Conservation (phyloP, 2,113 vertebrate species). For the Muntiacus muntjak region DNA sequence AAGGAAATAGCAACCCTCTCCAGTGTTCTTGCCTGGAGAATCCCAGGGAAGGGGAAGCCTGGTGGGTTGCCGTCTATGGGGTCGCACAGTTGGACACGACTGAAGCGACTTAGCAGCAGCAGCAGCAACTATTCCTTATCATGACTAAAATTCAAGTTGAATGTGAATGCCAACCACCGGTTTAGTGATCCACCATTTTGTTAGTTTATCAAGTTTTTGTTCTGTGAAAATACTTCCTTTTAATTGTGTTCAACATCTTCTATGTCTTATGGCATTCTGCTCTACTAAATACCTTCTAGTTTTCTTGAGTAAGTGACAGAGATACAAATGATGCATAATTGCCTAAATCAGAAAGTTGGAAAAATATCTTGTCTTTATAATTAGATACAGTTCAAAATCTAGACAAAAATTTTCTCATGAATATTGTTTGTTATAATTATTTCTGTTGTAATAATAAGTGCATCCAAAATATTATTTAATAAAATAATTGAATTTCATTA, state of each 20-base stretch:
- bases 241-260: neutral
- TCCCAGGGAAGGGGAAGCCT: fast-evolving
- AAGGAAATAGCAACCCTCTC: neutral
- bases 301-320: neutral
- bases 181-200: neutral
- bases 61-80: neutral
- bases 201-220: neutral
- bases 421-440: neutral
- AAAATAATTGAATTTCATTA: neutral
- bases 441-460: neutral
- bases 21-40: neutral
- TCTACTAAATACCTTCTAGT: neutral
- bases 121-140: neutral
- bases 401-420: neutral
- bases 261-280: neutral
- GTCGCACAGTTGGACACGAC: fast-evolving
- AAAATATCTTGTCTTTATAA: neutral
- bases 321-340: neutral
- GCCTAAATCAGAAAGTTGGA: neutral
- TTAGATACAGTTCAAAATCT: neutral
- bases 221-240: neutral
- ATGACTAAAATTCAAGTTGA: neutral
- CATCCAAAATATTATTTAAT: neutral
- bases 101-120: neutral
- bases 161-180: neutral